These are phyloP conservation scores for Crypturellus undulatus DNA, from an alignment of 2,113 vertebrate genomes.

Conservation along the genomic window DNA sequence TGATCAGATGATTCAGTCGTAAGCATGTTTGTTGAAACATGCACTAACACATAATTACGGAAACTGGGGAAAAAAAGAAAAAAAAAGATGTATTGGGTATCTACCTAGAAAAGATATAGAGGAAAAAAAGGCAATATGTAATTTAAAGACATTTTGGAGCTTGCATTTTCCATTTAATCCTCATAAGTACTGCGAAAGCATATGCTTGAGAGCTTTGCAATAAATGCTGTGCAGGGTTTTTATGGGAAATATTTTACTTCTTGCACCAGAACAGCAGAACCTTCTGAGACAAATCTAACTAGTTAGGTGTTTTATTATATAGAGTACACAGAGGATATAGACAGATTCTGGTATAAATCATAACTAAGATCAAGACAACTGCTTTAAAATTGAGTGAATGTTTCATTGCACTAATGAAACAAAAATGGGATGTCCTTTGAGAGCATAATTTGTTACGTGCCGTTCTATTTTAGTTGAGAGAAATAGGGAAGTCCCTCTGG, in stretches of 20 bases:
- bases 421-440: conserved; percentile 74
- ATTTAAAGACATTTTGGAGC: neutral
- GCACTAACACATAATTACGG: neutral
- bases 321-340: conserved; percentile 44
- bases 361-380: conserved; percentile 69
- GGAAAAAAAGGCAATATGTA: neutral
- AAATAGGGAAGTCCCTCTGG: conserved; percentile 49
- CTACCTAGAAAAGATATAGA: neutral
- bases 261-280: neutral
- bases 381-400: conserved; percentile 79
- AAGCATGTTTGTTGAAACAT: neutral
- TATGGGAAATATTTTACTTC: conserved; percentile 56
- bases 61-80: neutral
- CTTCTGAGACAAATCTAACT: conserved; percentile 65
- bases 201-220: neutral
- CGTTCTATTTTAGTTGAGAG: conserved; percentile 67
- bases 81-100: neutral
- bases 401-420: conserved; percentile 80
- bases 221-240: conserved; percentile 18
- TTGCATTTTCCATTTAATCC: neutral
- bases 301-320: conserved; percentile 64
- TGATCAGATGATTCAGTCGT: neutral
- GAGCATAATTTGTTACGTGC: conserved; percentile 74
- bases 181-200: neutral
- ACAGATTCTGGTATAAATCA: conserved; percentile 70